These are phyloP conservation scores for Galeopsomyia nigrocyanea DNA, from an alignment of 2,888 invertebrate species.

Conservation along the genomic window DNA sequence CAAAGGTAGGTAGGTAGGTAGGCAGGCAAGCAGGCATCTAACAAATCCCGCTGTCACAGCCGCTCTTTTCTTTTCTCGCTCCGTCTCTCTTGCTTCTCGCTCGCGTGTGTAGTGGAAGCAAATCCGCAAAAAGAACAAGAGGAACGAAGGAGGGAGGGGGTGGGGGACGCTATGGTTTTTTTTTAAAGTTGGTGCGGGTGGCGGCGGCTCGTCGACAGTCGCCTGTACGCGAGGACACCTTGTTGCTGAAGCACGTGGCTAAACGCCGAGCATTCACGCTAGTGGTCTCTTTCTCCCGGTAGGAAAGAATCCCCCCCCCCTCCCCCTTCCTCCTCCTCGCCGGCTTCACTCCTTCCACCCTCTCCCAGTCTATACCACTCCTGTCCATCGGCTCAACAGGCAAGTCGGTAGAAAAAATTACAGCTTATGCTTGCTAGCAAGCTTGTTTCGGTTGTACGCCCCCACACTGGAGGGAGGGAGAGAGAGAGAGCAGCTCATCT, in stretches of 20 bases:
- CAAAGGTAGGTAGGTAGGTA: conserved; percentile 52
- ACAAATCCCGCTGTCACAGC: conserved; percentile 44
- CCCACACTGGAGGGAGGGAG: neutral
- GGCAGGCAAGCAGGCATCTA: conserved; percentile 52
- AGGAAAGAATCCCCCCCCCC: too few relatives aligned
- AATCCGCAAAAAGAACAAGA: too few relatives aligned
- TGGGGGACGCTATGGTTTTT: too few relatives aligned
- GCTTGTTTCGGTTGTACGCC: neutral
- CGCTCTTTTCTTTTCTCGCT: conserved; percentile 39
- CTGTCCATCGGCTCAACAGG: too few relatives aligned
- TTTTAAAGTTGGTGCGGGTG: neutral
- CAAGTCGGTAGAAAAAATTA: too few relatives aligned
- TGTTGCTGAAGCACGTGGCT: conserved; percentile 41
- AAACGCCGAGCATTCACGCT: conserved; percentile 54
- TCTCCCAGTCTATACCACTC: too few relatives aligned
- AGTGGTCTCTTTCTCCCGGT: conserved; percentile 52
- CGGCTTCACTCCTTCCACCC: too few relatives aligned
- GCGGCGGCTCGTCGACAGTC: conserved; percentile 45
- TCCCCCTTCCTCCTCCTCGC: too few relatives aligned
- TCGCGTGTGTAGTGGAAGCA: conserved; percentile 7
- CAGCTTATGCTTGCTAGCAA: too few relatives aligned
- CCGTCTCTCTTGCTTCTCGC: conserved; percentile 43
- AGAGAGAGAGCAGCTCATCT: neutral
- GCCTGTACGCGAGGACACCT: conserved; percentile 39
- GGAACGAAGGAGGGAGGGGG: too few relatives aligned